A percentile compares a stretch with the other conserved stretches of the same genome.
Evolutionary conservation across 2,888 invertebrate species (phyloP).

Genomic region (Zaprionus lineosus): DNA sequence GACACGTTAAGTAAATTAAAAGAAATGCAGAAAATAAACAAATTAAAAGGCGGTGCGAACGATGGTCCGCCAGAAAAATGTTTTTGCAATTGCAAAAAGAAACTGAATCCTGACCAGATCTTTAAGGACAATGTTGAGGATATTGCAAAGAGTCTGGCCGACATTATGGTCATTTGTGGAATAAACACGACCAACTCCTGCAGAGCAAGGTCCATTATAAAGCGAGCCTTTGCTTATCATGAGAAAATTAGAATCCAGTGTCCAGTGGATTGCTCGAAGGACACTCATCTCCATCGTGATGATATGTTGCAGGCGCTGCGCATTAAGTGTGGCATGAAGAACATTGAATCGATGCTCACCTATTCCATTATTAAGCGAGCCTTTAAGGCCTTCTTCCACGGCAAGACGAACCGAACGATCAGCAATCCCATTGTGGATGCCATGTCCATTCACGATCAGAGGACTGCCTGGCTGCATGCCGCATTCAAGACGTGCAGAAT

Average conservation of each 20-base stretch:
- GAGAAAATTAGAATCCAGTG: conserved; percentile 70
- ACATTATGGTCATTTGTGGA: conserved; percentile 77
- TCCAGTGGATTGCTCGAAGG: conserved; percentile 17
- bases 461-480: conserved; percentile 77
- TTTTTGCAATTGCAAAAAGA: conserved; percentile 57
- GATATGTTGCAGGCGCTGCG: conserved; percentile 75
- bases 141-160: conserved; percentile 54
- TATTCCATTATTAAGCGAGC: conserved; percentile 79
- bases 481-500: conserved; percentile 72
- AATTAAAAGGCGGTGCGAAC: conserved; percentile 3
- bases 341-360: conserved; percentile 74
- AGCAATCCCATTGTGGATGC: conserved; percentile 72
- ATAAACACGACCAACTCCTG: conserved; percentile 72
- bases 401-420: conserved; percentile 58
- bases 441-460: conserved; percentile 59
- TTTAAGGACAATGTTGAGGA: conserved; percentile 69
- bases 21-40: conserved; percentile 20
- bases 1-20: not conserved
- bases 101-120: conserved; percentile 60
- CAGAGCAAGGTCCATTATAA: conserved; percentile 67
- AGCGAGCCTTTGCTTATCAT: conserved; percentile 76
- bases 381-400: conserved; percentile 80
- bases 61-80: conserved; percentile 23
- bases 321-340: conserved; percentile 74
- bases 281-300: conserved; percentile 66